Evolutionary conservation across 2,888 invertebrate genomes (phyloP).

Genomic region (Spatulosminthurus flaviceps): DNA sequence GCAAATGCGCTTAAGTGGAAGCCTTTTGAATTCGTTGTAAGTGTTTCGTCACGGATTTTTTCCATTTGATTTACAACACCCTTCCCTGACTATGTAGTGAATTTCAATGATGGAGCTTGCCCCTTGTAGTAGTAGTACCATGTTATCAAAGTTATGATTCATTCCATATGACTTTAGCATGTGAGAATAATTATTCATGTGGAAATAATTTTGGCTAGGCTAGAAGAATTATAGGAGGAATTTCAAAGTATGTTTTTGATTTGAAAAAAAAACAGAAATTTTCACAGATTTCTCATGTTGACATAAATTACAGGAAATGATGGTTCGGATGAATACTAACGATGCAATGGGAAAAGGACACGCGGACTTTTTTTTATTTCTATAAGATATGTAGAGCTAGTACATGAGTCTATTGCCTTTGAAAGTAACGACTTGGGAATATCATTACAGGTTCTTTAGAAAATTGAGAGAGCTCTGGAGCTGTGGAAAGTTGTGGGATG

Average conservation of each 20-base stretch:
- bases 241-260: neutral
- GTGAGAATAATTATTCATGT: neutral
- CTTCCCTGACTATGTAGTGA: neutral
- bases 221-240: neutral
- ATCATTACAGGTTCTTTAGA: no score
- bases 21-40: neutral
- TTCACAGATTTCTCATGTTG: neutral
- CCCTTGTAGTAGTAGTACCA: no score
- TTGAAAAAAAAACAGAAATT: no score
- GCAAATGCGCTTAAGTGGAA: constrained; percentile 1
- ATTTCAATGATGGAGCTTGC: neutral
- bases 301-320: constrained; percentile 3
- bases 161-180: neutral
- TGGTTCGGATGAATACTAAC: neutral
- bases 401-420: no score
- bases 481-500: no score
- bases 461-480: no score
- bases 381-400: no score
- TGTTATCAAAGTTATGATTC: no score
- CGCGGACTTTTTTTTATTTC: neutral
- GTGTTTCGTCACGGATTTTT: constrained; percentile 13
- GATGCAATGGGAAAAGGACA: constrained; percentile 12
- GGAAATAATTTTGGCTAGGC: neutral
- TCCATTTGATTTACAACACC: neutral
- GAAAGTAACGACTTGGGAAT: neutral